Base-by-base conservation (phyloP, 2,888 invertebrate genomes). In the Apeira syringaria region DNA sequence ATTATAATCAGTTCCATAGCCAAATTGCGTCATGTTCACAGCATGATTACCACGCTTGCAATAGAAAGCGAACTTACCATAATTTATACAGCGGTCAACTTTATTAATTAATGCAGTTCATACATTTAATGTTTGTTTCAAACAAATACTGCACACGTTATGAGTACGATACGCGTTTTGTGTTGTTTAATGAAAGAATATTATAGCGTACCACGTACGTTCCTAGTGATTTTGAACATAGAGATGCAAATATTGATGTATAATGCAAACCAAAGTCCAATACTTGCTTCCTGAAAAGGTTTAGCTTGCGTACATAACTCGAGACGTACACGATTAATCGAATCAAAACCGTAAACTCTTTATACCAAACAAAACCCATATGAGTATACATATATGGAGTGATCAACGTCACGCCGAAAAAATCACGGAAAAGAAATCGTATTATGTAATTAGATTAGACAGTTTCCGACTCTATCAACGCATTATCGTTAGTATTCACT, bases 361-460 rank as follows among this genome's bases (percentile, higher is more conserved):
- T n/a, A n/a, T n/a, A n/a, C n/a, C n/a, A n/a, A n/a, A n/a, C n/a
- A n/a, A n/a, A n/a, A n/a, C n/a, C n/a, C n/a, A n/a, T n/a, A n/a
- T n/a, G n/a, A n/a, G n/a, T n/a, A n/a, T n/a, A n/a, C n/a, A n/a
- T n/a, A n/a, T n/a, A n/a, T n/a, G n/a, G n/a, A n/a, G n/a, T n/a
- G n/a, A n/a, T n/a, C n/a, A 26, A 25, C n/a, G 10, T 29, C 5
- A 35, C 8, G n/a, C 8, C 24, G 25, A 25, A 44, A 25, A 37
- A 34, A 36, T 31, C 35, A 20, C 18, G 15, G 13, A 33, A 35
- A 44, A 13, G 24, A 46, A 35, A 40, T 36, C 29, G 24, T 33
- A 7, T 41, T 41, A 37, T 12, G 36, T 40, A 48, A 43, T 10
- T 18, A 11, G 28, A 30, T 24, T 17, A 39, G 27, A 40, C 40